A percentile compares a stretch with the other conserved stretches of the same genome.
Conservation (phyloP, 37 sponge, comb jelly and placozoan genomes). For the Petrosia ficiformis region DNA sequence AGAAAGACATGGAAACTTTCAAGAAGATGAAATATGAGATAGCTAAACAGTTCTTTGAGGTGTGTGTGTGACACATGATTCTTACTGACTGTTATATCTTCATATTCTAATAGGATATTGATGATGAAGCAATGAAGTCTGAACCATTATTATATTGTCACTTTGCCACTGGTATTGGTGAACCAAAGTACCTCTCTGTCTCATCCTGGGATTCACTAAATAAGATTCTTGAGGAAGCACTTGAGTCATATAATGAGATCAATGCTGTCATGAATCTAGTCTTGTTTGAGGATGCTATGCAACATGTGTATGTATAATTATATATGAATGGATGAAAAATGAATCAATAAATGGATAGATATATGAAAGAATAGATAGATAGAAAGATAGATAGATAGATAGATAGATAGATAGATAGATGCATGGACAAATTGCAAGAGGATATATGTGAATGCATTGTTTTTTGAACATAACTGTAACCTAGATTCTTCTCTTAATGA, state of each 20-base stretch:
- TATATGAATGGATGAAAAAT: no score
- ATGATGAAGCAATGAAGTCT: constrained; percentile 74
- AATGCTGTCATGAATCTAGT: constrained; percentile 98
- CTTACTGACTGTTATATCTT: background rate
- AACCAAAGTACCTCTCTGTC: constrained; percentile 85
- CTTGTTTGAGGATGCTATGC: constrained; percentile 97
- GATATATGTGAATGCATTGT: constrained; percentile 3
- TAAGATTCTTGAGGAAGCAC: constrained; percentile 88
- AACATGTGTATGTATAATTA: constrained; percentile 71
- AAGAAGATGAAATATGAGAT: constrained; percentile 72
- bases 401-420: no score
- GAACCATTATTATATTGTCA: constrained; percentile 92
- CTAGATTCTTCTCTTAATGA: background rate
- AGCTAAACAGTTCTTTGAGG: constrained; percentile 82
- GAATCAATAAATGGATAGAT: no score
- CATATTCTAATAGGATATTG: constrained; percentile 65
- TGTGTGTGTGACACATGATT: background rate
- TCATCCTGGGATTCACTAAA: constrained; percentile 76
- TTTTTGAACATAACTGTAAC: background rate
- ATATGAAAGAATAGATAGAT: no score
- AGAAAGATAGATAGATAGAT: no score
- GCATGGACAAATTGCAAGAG: background rate
- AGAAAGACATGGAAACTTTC: constrained; percentile 82
- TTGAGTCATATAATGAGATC: constrained; percentile 97
- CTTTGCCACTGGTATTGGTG: constrained; percentile 95